A percentile compares a stretch with the other conserved stretches of the same genome.
phyloP scores from a whole-genome alignment of 1,140 invertebrate genomes.

The Euborellia annulipes region DNA sequence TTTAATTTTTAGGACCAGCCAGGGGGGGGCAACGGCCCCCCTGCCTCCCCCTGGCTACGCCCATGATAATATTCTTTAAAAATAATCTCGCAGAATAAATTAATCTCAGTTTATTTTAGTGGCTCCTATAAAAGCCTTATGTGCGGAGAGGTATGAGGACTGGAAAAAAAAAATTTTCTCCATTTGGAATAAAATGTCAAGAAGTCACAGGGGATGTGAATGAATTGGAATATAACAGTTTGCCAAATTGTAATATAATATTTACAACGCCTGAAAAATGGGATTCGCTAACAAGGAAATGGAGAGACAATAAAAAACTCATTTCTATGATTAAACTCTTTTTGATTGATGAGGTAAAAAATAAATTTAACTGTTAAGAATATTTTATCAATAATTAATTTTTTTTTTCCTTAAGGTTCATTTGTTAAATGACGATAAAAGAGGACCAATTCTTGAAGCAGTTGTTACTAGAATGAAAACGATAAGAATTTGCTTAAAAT shows the following conservation, averaged over 20 bases:
- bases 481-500: not conserved
- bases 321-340: conserved; percentile 50
- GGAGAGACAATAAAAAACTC: conserved; percentile 43
- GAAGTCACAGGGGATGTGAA: conserved; percentile 63
- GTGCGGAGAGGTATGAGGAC: conserved; percentile 49
- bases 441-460: conserved; percentile 63
- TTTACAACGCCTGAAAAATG: conserved; percentile 76
- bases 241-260: conserved; percentile 37
- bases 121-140: conserved; percentile 66
- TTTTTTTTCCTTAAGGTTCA: conserved; percentile 32
- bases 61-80: conserved; percentile 3
- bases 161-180: conserved; percentile 54
- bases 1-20: no score
- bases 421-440: conserved; percentile 46
- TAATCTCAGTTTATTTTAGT: conserved; percentile 33
- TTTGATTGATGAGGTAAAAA: conserved; percentile 59
- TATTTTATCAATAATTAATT: not conserved
- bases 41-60: no score
- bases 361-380: no score
- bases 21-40: no score
- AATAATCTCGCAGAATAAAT: not conserved
- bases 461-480: conserved; percentile 64
- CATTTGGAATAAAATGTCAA: conserved; percentile 41
- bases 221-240: conserved; percentile 36
- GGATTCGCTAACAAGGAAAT: conserved; percentile 59